A percentile compares a stretch with the other conserved stretches of the same genome.
Evolutionary conservation across 2,888 invertebrate species (phyloP).

Genomic region (Protophormia terraenovae): DNA sequence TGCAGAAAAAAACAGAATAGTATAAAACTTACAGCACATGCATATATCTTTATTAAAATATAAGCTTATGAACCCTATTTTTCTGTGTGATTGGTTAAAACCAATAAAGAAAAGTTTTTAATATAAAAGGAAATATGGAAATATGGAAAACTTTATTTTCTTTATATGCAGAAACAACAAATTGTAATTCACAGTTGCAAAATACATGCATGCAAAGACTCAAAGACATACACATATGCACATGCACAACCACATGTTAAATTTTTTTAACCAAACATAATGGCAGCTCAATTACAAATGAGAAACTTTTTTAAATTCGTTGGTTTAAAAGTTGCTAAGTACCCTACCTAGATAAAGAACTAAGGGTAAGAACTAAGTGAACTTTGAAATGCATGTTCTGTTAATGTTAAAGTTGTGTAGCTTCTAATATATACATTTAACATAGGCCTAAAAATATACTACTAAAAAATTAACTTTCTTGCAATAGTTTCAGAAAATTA

Average conservation of each 20-base stretch:
- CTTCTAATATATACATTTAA: no score
- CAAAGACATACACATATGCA: background rate
- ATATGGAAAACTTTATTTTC: constrained; percentile 16
- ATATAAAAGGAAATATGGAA: background rate
- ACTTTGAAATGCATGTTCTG: background rate
- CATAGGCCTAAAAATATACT: no score
- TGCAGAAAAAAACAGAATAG: background rate
- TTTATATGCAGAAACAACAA: background rate
- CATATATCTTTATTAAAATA: background rate
- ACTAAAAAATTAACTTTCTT: no score
- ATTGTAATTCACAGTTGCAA: background rate
- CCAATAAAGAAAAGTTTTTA: background rate
- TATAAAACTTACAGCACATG: background rate
- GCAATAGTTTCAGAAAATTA: no score
- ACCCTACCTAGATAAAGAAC: background rate
- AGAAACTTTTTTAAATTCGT: constrained; percentile 13
- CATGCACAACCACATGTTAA: constrained; percentile 45
- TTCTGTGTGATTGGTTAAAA: background rate
- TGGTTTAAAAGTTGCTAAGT: background rate
- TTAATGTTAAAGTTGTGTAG: no score
- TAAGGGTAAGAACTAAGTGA: background rate
- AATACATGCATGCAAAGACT: background rate
- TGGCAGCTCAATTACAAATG: constrained; percentile 58
- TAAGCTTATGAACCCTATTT: background rate
- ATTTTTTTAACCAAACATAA: constrained; percentile 46